A percentile compares a stretch with the other conserved stretches of the same genome.
These are phyloP conservation scores for Brachionus manjavacas DNA, from an alignment of 1,140 invertebrate species.

Conservation along the genomic window DNA sequence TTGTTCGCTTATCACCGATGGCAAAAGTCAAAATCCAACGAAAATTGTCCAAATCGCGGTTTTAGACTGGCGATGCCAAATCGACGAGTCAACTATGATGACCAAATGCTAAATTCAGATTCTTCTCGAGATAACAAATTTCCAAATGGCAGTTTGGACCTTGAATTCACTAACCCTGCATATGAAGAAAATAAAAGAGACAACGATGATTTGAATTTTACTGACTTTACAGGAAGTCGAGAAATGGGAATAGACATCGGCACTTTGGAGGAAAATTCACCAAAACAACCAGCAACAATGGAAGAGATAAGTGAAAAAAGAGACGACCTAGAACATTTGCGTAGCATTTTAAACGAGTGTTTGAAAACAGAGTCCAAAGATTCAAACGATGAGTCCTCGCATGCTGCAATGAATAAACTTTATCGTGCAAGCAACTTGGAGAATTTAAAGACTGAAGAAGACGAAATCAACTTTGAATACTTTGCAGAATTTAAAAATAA, in stretches of 20 bases:
- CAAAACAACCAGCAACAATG: not conserved
- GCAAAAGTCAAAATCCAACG: not conserved
- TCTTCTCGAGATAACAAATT: not conserved
- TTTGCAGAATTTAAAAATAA: not conserved
- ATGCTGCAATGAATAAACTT: not conserved
- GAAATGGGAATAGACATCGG: conserved; percentile 34
- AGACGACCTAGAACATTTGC: not conserved
- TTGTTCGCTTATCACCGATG: not conserved
- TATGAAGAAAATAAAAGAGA: conserved; percentile 14
- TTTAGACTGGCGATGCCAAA: not conserved
- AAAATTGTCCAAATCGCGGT: not conserved
- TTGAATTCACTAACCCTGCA: conserved; percentile 5
- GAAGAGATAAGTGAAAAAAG: not conserved
- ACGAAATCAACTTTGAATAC: conserved; percentile 7
- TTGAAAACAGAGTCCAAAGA: not conserved
- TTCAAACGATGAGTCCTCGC: not conserved
- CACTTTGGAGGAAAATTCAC: not conserved
- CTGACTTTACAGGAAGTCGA: conserved; percentile 35
- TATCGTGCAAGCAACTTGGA: not conserved
- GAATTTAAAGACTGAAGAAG: conserved; percentile 2
- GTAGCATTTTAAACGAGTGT: not conserved
- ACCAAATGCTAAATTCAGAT: not conserved
- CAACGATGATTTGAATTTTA: not conserved
- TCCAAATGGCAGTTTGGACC: not conserved
- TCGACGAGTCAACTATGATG: not conserved